Base-by-base conservation (phyloP, 2,797 vertebrate genomes). In the Acanthopagrus latus region DNA sequence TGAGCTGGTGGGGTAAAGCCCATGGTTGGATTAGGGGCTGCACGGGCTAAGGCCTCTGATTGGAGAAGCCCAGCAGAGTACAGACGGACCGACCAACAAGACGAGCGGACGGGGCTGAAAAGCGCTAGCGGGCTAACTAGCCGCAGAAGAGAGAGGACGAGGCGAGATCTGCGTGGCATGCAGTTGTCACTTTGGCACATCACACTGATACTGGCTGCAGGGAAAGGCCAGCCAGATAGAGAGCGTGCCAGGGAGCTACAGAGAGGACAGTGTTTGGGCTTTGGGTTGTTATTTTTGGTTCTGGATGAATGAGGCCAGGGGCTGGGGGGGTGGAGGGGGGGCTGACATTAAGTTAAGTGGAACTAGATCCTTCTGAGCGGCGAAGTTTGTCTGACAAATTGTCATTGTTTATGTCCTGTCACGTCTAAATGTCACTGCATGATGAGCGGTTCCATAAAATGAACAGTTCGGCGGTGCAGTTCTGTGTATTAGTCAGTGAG, bases 181-280 rank as follows among this genome's bases (percentile, higher is more conserved):
- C 84, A 85, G 87, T 93, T 91, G 92, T 91, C 87, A 66, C 88
- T 75, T 88, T 93, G 93, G 91, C 89, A 89, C 91, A 89, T 91
- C 91, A 44, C 82, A 50, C 85, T 84, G 90, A 93, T 93, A 87
- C 88, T 75, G 92, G 87, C 90, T 89, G 89, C 82, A 64, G 88
- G 83, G 88, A 93, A 93, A 94, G 93, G 91, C 92, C 92, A 92
- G 91, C 91, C 91, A 91, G 91, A 91, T 91, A 14, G 81, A 88
- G 85, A 1, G 9, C 0, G 69, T 88, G 93, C 92, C 92, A 94
- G 89, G 83, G 78, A 81, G 86, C 91, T 65, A 75, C 88, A 86
- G 79, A 86, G 92, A 88, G 88, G 85, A 90, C 81, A 86, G 72
- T 72, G 86, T 89, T 85, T 73, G 82, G 87, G 85, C 81, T 90